Conservation (phyloP, 2,797 vertebrate genomes). For the Eidolon dupreanum region DNA sequence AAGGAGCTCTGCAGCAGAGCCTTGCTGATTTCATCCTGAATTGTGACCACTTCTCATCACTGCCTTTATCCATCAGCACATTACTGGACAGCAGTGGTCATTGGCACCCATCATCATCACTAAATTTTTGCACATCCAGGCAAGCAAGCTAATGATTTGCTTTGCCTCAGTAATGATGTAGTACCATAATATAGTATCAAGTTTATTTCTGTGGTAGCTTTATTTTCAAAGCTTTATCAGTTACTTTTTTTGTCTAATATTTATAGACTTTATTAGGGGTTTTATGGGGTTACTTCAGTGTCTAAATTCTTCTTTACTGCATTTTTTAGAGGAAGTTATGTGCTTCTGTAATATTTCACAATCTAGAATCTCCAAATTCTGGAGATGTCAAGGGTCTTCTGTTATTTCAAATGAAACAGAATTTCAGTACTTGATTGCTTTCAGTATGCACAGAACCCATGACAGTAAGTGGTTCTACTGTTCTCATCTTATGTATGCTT, state of each 20-base stretch:
- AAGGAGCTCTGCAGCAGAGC: neutral
- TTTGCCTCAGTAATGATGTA: neutral
- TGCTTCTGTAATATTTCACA: neutral
- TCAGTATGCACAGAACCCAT: neutral
- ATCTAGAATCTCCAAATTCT: neutral
- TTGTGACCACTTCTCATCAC: neutral
- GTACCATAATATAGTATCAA: neutral
- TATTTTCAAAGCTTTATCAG: neutral
- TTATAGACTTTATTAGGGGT: conserved; percentile 12
- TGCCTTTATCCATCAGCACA: too few relatives aligned
- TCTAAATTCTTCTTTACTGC: neutral
- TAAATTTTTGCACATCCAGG: neutral
- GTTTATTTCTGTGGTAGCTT: conserved; percentile 32
- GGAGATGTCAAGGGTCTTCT: neutral
- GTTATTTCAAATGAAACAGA: neutral
- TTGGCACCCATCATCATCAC: neutral
- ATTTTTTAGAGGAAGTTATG: conserved; percentile 29
- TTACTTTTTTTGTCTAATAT: neutral
- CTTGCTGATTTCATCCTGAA: neutral
- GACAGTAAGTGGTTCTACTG: neutral
- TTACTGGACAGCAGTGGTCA: neutral
- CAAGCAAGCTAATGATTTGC: neutral
- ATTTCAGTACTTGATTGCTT: neutral
- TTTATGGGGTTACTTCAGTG: neutral
- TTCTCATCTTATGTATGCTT: neutral